These are phyloP conservation scores for Neoitamus cyanurus DNA, from an alignment of 2,888 invertebrate genomes.

Conservation along the genomic window DNA sequence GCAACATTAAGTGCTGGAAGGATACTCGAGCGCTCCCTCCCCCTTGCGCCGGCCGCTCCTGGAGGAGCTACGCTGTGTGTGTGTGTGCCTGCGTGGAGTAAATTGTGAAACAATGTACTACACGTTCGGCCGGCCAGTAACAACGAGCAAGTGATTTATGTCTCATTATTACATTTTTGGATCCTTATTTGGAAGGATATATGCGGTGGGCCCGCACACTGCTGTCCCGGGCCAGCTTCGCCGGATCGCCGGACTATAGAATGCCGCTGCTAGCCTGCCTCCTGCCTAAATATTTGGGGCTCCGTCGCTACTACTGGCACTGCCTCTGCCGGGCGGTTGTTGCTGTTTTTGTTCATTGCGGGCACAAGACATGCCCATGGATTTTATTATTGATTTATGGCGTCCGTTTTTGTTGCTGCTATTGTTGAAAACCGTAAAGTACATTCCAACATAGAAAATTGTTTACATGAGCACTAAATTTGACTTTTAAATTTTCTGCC, in stretches of 20 bases:
- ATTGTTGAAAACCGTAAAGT: slow-evolving; percentile 45
- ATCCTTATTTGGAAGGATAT: slow-evolving; percentile 50
- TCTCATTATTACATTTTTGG: slow-evolving; percentile 53
- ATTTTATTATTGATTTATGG: slow-evolving; percentile 53
- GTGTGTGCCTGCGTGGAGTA: slow-evolving; percentile 3
- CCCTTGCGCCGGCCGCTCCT: not conserved
- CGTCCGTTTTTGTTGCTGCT: slow-evolving; percentile 51
- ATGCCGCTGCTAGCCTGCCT: not conserved
- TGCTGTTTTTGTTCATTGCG: slow-evolving; percentile 35
- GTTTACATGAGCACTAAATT: slow-evolving; percentile 49
- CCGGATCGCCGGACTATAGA: not conserved
- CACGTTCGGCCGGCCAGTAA: slow-evolving; percentile 13
- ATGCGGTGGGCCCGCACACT: slow-evolving; percentile 28
- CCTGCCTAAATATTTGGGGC: slow-evolving; percentile 32
- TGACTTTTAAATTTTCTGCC: slow-evolving; percentile 49
- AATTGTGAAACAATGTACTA: slow-evolving; percentile 42
- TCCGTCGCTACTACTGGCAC: not conserved
- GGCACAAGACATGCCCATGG: slow-evolving; percentile 49
- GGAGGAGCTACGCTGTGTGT: not conserved
- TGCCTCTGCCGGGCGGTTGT: slow-evolving; percentile 3
- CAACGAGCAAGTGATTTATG: slow-evolving; percentile 52
- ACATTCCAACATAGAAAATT: slow-evolving; percentile 47
- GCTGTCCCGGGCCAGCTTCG: not conserved
- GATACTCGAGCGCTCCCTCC: not conserved
- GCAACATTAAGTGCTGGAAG: not conserved